Base-by-base conservation (phyloP, 2,113 vertebrate genomes). In the Leucoraja erinaceus region DNA sequence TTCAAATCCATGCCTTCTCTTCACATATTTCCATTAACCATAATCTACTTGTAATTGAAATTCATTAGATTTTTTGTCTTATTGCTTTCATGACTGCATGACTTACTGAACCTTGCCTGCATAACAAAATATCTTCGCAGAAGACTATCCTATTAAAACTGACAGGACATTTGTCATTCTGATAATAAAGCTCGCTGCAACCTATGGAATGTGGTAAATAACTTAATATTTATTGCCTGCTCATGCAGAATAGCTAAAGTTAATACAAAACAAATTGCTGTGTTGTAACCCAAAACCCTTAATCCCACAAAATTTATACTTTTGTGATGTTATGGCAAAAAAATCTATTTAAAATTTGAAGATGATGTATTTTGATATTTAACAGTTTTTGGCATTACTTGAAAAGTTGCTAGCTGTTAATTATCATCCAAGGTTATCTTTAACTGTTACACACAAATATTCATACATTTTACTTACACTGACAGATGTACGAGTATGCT, bases 31-130 rank as follows among this genome's bases (percentile, higher is more conserved):
- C 96, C 97, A 97, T 98, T 98, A 98, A 97, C 96, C 96, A 97
- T 97, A 97, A 98, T 98, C 96, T 97, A 97, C 97, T 97, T 97
- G 97, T 98, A 98, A 98, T 97, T 98, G 97, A 98, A 98, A 97
- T 98, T 98, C 97, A 98, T 98, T 98, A 98, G 96, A 97, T 97
- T 97, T 97, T 97, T 97, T 98, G 97, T 98, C 97, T 96, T 97
- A 96, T 97, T 96, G 96, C 96, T 96, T 95, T 96, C 96, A 96
- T 97, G 97, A 90, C 97, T 96, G 96, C 96, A 96, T 96, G 96
- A 96, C 96, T 97, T 95, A 96, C 95, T 94, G 96, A 97, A 98
- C 98, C 97, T 97, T 96, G 96, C 96, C 97, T 98, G 97, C 97
- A 98, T 98, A 98, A 97, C 97, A 95, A 95, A 95, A 97, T 97